These are phyloP conservation scores for Helostoma temminkii DNA, from an alignment of 2,797 vertebrate species.

Conservation along the genomic window DNA sequence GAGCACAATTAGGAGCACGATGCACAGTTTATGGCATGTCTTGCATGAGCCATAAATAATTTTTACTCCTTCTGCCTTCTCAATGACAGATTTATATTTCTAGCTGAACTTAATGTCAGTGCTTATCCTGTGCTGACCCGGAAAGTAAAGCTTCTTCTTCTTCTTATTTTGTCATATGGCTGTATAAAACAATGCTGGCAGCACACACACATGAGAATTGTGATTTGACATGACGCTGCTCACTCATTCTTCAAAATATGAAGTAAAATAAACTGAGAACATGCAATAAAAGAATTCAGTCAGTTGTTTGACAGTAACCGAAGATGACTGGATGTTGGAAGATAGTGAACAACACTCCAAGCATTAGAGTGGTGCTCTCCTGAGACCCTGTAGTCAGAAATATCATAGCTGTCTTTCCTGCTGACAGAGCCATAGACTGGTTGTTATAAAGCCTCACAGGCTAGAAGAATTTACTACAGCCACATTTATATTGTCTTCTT, in stretches of 20 bases:
- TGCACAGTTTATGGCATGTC: neutral
- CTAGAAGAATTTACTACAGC: neutral
- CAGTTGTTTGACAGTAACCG: neutral
- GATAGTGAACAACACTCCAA: neutral
- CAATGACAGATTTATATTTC: slow-evolving; percentile 3
- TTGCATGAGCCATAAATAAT: neutral
- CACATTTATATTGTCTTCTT: slow-evolving; percentile 1
- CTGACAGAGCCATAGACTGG: slow-evolving; percentile 1
- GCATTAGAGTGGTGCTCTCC: slow-evolving; percentile 10
- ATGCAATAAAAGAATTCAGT: neutral
- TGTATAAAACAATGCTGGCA: neutral
- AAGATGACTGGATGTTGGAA: too few relatives aligned
- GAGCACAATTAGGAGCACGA: neutral
- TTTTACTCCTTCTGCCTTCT: neutral
- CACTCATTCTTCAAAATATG: neutral
- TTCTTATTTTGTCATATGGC: neutral
- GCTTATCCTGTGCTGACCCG: neutral
- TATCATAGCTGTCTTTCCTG: slow-evolving; percentile 19
- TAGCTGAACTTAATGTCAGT: slow-evolving; percentile 6
- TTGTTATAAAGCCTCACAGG: slow-evolving; percentile 1
- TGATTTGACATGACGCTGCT: neutral
- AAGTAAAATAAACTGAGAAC: neutral
- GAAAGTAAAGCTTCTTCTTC: neutral
- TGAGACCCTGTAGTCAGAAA: slow-evolving; percentile 11
- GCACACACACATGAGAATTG: neutral